Evolutionary conservation across 2,888 invertebrate species (phyloP).

Genomic region (Xestia ashworthii): DNA sequence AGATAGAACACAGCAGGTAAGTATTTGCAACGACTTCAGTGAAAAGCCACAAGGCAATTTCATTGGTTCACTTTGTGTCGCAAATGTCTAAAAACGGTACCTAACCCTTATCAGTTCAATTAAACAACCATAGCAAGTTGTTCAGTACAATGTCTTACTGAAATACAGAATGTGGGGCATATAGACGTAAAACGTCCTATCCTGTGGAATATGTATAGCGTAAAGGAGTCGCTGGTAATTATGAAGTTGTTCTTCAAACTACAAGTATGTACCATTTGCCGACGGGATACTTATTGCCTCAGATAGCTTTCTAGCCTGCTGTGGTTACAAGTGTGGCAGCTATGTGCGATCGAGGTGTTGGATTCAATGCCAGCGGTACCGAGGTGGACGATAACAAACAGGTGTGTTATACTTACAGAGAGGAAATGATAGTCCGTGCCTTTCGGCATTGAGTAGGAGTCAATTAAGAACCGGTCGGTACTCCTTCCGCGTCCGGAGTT

Average conservation of each 20-base stretch:
- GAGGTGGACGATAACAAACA: background rate
- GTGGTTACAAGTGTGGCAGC: background rate
- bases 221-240: background rate
- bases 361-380: conserved; percentile 6
- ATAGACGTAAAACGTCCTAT: background rate
- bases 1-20: background rate
- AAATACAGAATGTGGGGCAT: background rate
- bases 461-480: conserved; percentile 73
- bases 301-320: background rate
- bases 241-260: too few relatives aligned
- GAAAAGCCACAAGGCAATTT: too few relatives aligned
- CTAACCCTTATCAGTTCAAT: background rate
- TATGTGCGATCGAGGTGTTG: too few relatives aligned
- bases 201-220: background rate
- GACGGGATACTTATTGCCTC: background rate
- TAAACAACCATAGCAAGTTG: background rate
- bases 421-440: conserved; percentile 42
- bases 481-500: conserved; percentile 74
- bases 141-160: background rate
- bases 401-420: conserved; percentile 4
- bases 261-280: background rate
- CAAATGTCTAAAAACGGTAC: too few relatives aligned
- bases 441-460: conserved; percentile 67
- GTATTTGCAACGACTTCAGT: background rate
- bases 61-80: background rate